Evolutionary conservation across 2,113 vertebrate species (phyloP).

Genomic region (Rhea pennata): DNA sequence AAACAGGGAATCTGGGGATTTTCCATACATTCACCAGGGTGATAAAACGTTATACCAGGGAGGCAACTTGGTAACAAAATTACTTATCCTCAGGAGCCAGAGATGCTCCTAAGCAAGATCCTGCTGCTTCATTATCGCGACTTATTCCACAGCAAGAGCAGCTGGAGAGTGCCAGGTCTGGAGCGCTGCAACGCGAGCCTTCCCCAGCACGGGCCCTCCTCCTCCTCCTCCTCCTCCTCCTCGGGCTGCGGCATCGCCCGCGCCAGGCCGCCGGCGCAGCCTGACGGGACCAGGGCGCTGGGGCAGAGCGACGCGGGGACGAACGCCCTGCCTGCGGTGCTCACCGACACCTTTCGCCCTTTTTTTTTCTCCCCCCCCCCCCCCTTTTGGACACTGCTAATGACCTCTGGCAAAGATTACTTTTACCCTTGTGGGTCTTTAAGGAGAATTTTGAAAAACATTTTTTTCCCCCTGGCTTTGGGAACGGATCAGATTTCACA

Average conservation of each 20-base stretch:
- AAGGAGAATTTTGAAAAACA: background rate
- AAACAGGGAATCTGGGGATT: background rate
- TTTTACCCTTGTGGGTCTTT: background rate
- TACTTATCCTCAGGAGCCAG: background rate
- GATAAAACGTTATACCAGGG: background rate
- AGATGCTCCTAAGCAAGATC: background rate
- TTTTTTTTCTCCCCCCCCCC: background rate
- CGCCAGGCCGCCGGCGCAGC: too few relatives aligned
- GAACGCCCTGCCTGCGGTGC: background rate
- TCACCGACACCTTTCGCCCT: background rate
- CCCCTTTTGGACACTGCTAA: background rate
- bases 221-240: background rate
- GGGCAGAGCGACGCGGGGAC: accelerated
- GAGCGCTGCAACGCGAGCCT: accelerated
- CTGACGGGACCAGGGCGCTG: background rate
- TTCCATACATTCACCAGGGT: accelerated
- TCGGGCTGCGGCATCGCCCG: too few relatives aligned
- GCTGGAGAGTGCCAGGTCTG: accelerated
- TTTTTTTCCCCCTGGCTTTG: background rate
- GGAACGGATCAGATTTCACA: background rate
- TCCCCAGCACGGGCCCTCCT: background rate
- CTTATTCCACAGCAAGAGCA: background rate
- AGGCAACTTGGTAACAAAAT: background rate
- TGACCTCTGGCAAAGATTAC: background rate
- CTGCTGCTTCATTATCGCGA: accelerated